phyloP scores from a whole-genome alignment of 2,888 invertebrate species.

The Eristalinus sepulchralis region DNA sequence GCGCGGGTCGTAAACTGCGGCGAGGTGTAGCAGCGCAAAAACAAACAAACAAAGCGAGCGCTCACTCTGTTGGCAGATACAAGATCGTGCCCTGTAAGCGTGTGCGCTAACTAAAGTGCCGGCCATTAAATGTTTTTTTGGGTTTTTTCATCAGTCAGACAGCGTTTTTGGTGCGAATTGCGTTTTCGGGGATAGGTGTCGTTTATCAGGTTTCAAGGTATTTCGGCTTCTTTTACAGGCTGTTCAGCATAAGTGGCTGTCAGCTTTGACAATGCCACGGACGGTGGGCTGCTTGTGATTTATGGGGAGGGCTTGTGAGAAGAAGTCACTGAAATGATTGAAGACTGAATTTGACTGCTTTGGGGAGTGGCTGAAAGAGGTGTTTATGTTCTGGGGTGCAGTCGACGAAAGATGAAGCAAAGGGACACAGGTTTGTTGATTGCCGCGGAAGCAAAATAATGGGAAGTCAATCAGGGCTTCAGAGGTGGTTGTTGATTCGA shows the following conservation, averaged over 20 bases:
- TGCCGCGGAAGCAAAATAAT: too few relatives aligned
- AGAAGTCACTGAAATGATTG: not conserved
- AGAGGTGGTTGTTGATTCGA: too few relatives aligned
- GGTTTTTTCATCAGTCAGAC: not conserved
- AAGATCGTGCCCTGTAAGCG: slow-evolving; percentile 45
- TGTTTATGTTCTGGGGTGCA: too few relatives aligned
- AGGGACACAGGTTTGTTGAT: too few relatives aligned
- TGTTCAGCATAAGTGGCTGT: slow-evolving; percentile 1
- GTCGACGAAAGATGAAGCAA: too few relatives aligned
- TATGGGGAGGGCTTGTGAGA: not conserved
- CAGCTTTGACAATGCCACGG: not conserved
- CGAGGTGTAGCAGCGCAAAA: not conserved
- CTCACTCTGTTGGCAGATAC: not conserved
- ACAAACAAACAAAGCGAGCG: slow-evolving; percentile 29
- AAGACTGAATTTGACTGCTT: not conserved
- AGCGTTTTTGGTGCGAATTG: not conserved
- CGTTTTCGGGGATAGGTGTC: not conserved
- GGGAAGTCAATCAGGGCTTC: too few relatives aligned
- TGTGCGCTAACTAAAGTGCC: slow-evolving; percentile 12
- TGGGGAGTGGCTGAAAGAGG: too few relatives aligned
- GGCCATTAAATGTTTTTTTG: slow-evolving; percentile 47
- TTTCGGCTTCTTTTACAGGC: not conserved
- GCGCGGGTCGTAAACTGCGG: slow-evolving; percentile 16
- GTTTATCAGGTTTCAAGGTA: not conserved
- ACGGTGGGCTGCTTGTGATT: not conserved